A percentile compares a stretch with the other conserved stretches of the same genome.
Conservation (phyloP, 2,113 vertebrate species). For the Pholis gunnellus region DNA sequence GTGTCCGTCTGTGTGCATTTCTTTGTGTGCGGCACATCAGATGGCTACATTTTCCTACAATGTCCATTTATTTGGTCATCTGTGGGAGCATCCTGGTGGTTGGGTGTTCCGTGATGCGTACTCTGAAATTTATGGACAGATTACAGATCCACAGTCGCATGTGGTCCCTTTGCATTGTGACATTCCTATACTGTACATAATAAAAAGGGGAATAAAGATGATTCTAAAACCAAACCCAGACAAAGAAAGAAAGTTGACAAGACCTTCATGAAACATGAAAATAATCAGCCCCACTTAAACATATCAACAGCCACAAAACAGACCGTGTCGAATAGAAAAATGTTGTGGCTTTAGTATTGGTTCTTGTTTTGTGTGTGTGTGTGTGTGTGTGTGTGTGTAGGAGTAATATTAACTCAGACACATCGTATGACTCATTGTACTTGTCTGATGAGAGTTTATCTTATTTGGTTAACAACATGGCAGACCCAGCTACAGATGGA, state of each 20-base stretch:
- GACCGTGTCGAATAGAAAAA: background rate
- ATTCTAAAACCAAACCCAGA: conserved; percentile 28
- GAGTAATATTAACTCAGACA: conserved; percentile 54
- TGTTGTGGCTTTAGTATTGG: conserved; percentile 14
- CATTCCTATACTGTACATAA: background rate
- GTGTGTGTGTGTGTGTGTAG: conserved; percentile 22
- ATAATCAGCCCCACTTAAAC: background rate
- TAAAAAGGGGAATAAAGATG: background rate
- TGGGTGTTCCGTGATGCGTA: background rate
- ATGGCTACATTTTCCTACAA: background rate
- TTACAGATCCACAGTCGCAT: background rate
- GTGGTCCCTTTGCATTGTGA: background rate
- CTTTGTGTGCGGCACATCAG: background rate
- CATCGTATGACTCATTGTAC: conserved; percentile 56
- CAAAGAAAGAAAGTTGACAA: conserved; percentile 36
- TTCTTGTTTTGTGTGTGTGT: conserved; percentile 25
- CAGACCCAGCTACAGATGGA: conserved; percentile 6
- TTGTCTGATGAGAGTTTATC: conserved; percentile 56
- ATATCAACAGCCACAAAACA: conserved; percentile 30
- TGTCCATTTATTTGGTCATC: background rate
- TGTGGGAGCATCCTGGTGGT: background rate
- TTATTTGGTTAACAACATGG: conserved; percentile 22
- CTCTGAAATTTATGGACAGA: background rate
- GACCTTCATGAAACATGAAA: conserved; percentile 36
- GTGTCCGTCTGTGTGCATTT: conserved; percentile 14